Percentiles rank a stretch among this genome's conserved stretches.
Evolutionary conservation across 2,113 vertebrate genomes (phyloP).

Genomic region (Panthera leo): DNA sequence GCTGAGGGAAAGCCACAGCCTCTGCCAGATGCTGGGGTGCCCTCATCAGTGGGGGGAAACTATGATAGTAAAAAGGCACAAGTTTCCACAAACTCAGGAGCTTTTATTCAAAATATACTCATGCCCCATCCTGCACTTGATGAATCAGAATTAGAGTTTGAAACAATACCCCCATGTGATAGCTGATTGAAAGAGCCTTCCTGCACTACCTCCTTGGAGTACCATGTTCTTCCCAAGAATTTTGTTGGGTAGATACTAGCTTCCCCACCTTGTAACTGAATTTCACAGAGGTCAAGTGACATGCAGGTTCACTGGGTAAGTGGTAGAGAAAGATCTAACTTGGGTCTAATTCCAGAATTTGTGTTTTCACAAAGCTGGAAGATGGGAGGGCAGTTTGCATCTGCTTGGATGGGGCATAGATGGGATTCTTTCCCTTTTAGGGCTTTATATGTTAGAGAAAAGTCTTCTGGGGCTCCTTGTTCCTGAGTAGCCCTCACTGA

Average conservation of each 20-base stretch:
- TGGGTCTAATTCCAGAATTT: neutral
- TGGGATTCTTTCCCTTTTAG: neutral
- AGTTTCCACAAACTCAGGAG: neutral
- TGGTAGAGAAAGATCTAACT: neutral
- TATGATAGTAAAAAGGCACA: neutral
- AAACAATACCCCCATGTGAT: neutral
- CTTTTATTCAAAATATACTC: neutral
- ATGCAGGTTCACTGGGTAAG: slow-evolving; percentile 1
- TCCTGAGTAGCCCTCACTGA: neutral
- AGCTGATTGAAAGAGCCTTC: neutral
- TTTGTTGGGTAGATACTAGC: neutral
- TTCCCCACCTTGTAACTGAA: neutral
- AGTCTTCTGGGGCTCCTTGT: neutral
- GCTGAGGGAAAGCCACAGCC: neutral
- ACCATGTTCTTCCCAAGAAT: neutral
- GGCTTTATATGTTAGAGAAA: neutral
- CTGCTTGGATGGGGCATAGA: neutral
- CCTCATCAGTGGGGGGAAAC: neutral
- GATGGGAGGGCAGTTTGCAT: neutral
- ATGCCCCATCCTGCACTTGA: neutral
- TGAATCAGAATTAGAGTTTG: neutral
- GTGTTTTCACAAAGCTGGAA: neutral
- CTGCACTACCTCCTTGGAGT: neutral
- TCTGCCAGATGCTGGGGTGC: neutral
- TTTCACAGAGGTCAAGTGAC: neutral